These are phyloP conservation scores for Noctua janthina DNA, from an alignment of 2,888 invertebrate species.

Conservation along the genomic window DNA sequence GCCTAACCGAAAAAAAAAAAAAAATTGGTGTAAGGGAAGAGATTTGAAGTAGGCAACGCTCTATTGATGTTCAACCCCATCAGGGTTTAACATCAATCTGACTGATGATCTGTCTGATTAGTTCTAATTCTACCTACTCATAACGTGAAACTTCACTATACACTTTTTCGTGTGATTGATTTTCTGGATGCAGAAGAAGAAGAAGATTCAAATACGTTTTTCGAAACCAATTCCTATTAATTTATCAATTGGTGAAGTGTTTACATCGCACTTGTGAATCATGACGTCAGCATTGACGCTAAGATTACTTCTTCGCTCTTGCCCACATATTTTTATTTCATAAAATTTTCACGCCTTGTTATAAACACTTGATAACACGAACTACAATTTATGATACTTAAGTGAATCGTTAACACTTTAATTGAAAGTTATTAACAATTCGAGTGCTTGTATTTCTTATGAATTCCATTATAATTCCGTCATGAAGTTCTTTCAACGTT, in stretches of 20 bases:
- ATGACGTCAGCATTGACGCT: conserved; percentile 30
- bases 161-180: neutral
- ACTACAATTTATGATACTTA: conserved; percentile 56
- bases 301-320: conserved; percentile 15
- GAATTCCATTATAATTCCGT: conserved; percentile 83
- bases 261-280: conserved; percentile 13
- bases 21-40: neutral
- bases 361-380: conserved; percentile 55
- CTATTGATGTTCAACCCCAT: too few species aligned
- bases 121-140: neutral
- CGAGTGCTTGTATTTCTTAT: conserved; percentile 78
- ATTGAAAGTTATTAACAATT: conserved; percentile 67
- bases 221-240: neutral
- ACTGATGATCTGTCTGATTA: too few species aligned
- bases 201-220: neutral
- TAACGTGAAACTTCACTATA: neutral
- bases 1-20: too few species aligned
- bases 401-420: conserved; percentile 61
- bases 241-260: neutral
- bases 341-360: conserved; percentile 51
- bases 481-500: conserved; percentile 81
- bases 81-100: too few species aligned
- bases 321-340: conserved; percentile 35
- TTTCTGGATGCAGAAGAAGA: neutral
- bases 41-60: neutral